Base-by-base conservation (phyloP, 2,888 invertebrate species). In the Harpalus rufipes region DNA sequence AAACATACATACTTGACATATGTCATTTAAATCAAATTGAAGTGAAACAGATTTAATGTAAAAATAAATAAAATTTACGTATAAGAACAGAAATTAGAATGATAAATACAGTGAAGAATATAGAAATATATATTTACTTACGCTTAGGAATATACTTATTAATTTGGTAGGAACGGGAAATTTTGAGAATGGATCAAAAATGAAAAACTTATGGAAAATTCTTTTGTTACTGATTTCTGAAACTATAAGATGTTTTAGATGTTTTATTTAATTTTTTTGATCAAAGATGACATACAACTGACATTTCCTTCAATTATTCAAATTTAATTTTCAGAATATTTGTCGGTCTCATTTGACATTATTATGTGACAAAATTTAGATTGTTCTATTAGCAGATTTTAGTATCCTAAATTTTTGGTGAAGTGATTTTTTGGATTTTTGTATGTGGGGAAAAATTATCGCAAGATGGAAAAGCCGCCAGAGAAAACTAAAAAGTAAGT, bases 261-360 rank as follows among this genome's bases (percentile, higher is more conserved):
- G 8, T 21, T 41, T 80, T 79, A 14, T 80, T 80, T 80, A 63
- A 80, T 18, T 63, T 80, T 80, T 80, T 63, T 21, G 16, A 51
- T 51, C 44, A 63, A 18, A 63, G 18, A 1, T 80, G 14, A 51
- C 44, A 51, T 51, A 10, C 12, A 32, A 3, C 6, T 51, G 44
- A 51, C 44, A 12, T 51, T 51, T 51, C 8, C 12, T 51, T 51
- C 44, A 51, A 32, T 32, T 32, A 32, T 32, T 32, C 32, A 59
- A 76, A 51, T 58, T 32, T 21, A 39, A 39, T 61, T 58, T 21
- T 25, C n/a, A 32, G 12, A n/a, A 51, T 39, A 44, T 63, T 59
- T 68, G 39, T 39, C 32, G 68, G 10, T 44, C 72, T 32, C 32
- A 32, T 32, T 32, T 44, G 44, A 63, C 63, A 21, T 63, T 18